Base-by-base conservation (phyloP, 23 tunicate genomes). In the Ciona savignyi region DNA sequence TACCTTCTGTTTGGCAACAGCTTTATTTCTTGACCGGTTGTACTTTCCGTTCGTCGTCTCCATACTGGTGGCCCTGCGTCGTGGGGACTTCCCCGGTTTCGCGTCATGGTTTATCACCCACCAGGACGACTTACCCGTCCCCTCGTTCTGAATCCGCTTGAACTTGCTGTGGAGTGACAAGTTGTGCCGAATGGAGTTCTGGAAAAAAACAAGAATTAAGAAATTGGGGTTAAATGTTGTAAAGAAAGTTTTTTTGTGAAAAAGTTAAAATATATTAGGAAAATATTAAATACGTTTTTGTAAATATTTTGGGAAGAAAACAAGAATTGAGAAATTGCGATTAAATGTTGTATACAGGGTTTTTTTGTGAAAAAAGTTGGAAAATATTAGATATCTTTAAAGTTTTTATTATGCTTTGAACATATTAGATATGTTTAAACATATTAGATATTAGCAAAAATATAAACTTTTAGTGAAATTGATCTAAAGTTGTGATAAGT, bases 171-270 rank as follows among this genome's bases (percentile, higher is more conserved):
- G 98, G 60, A 93, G 83, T 20, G 93, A 85, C 2, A 93, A 78
- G 71, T 93, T 93, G 70, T 93, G 98, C 24, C 98, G 93, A 31
- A 93, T 93, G 51, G 98, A 93, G 67, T 93, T 93, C 93, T 89
- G 82, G 20, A 35, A 73, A 75, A 72, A 21, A 51, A 21, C n/a
- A 20, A 21, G 23, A 49, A 15, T 49, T 15, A 49, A 49, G 20
- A 49, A 11, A 11, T 49, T 49, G 20, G 19, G 15, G 15, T 49
- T 19, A 64, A 6, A 64, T 64, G 25, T 64, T 64, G 61, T 49
- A 15, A 49, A 11, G 15, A 11, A 20, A 15, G 19, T 11, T 49
- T 49, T 20, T 15, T 20, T 49, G 20, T 11, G 61, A 49, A 11
- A 49, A 15, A 49, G 65, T 3, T 61, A 27, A 23, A 27, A 2